These are phyloP conservation scores for Eledone cirrhosa DNA, from an alignment of 2,888 invertebrate species.

Conservation along the genomic window DNA sequence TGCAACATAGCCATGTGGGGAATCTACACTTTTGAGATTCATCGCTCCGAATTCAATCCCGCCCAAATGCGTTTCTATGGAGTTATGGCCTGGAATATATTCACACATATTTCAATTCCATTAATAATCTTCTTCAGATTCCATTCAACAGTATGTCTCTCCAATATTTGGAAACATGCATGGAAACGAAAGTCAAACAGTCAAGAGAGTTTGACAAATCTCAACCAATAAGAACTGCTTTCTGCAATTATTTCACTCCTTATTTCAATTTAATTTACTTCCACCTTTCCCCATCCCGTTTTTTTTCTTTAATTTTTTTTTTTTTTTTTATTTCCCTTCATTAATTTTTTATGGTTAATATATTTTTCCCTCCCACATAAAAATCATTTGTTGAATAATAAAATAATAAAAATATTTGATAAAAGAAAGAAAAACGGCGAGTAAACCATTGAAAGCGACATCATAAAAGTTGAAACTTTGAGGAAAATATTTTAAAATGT, in stretches of 20 bases:
- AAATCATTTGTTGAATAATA: no score
- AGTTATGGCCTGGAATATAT: conserved; percentile 89
- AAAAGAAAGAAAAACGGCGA: no score
- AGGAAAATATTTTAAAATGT: no score
- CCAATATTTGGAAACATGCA: conserved; percentile 95
- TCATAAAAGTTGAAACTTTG: no score
- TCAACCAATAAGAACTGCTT: conserved; percentile 5
- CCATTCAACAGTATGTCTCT: conserved; percentile 90
- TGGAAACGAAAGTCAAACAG: conserved; percentile 64
- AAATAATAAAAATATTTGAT: no score
- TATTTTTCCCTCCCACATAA: no score
- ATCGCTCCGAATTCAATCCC: conserved; percentile 91
- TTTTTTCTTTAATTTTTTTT: no score
- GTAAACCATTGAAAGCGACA: no score
- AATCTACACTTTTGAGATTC: conserved; percentile 85
- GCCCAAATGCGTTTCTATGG: conserved; percentile 93
- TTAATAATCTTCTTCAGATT: conserved; percentile 95
- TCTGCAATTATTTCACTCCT: background rate
- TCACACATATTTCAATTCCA: conserved; percentile 90
- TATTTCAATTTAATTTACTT: background rate
- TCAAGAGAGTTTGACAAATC: conserved; percentile 25
- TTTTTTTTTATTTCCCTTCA: no score
- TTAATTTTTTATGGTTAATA: no score
- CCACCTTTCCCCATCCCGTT: background rate
- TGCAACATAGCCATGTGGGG: conserved; percentile 97